phyloP scores from a whole-genome alignment of 1,140 invertebrate species.

The Apis dorsata region DNA sequence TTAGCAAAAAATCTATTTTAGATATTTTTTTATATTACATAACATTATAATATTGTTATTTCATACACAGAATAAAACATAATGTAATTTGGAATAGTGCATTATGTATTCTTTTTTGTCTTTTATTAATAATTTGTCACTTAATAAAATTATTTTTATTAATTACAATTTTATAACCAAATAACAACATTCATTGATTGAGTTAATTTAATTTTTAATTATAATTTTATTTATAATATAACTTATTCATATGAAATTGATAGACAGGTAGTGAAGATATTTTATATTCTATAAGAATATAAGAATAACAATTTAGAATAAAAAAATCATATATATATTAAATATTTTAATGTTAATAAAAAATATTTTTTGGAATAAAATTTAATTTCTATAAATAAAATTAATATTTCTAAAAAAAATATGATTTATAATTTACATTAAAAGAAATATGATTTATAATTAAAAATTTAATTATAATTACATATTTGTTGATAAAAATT shows the following conservation, averaged over 20 bases:
- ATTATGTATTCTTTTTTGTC: background rate
- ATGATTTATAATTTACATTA: too few species aligned
- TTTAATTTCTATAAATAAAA: too few species aligned
- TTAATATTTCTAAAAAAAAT: too few species aligned
- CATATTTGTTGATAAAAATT: background rate
- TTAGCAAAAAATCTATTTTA: background rate
- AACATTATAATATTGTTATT: slow-evolving; percentile 15
- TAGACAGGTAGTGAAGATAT: background rate
- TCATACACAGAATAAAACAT: background rate
- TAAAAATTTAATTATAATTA: background rate
- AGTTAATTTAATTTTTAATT: background rate
- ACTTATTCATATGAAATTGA: slow-evolving; percentile 1
- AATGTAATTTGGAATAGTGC: background rate
- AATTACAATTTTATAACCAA: background rate
- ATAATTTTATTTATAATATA: background rate
- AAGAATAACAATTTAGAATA: slow-evolving; percentile 10
- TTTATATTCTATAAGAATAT: background rate
- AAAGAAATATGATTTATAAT: too few species aligned
- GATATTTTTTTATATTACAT: slow-evolving; percentile 21
- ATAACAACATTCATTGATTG: background rate
- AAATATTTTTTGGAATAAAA: slow-evolving; percentile 6
- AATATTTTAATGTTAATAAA: slow-evolving; percentile 22
- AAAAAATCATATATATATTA: slow-evolving; percentile 18
- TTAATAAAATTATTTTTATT: background rate
- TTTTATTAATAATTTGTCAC: slow-evolving; percentile 1